phyloP scores from a whole-genome alignment of 2,888 invertebrate species.

The Tinea semifulvella region DNA sequence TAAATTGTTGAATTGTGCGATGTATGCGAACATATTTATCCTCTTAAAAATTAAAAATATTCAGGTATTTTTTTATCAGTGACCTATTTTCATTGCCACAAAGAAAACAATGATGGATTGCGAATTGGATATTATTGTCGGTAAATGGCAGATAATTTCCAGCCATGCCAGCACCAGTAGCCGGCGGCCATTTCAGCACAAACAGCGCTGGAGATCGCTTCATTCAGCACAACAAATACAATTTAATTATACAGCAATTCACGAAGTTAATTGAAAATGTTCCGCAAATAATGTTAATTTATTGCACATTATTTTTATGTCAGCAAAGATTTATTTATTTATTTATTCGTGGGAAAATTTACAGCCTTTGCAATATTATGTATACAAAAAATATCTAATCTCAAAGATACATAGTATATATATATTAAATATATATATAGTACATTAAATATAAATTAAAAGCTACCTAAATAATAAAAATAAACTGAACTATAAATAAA shows the following conservation, averaged over 20 bases:
- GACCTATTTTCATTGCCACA: too few species aligned
- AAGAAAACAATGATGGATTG: too few species aligned
- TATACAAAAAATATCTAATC: background rate
- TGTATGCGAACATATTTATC: too few species aligned
- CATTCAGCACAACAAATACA: constrained; percentile 2
- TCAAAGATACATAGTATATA: background rate
- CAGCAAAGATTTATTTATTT: background rate
- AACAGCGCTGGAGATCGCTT: background rate
- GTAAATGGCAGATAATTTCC: background rate
- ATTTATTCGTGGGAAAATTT: background rate
- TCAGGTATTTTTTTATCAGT: too few species aligned
- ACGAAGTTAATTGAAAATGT: constrained; percentile 3
- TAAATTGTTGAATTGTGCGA: too few species aligned
- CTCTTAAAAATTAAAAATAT: too few species aligned
- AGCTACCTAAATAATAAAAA: too few species aligned
- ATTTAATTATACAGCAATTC: constrained; percentile 1
- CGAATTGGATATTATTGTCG: background rate
- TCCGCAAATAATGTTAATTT: background rate
- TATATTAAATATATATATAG: background rate
- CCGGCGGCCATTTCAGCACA: background rate
- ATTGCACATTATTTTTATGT: background rate
- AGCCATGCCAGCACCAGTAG: background rate
- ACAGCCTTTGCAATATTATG: background rate
- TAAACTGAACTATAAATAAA: too few species aligned
- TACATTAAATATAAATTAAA: too few species aligned